Percentiles rank a stretch among this genome's conserved stretches.
These are phyloP conservation scores for Charadrius vociferus DNA, from an alignment of 2,113 vertebrate species.

Conservation along the genomic window DNA sequence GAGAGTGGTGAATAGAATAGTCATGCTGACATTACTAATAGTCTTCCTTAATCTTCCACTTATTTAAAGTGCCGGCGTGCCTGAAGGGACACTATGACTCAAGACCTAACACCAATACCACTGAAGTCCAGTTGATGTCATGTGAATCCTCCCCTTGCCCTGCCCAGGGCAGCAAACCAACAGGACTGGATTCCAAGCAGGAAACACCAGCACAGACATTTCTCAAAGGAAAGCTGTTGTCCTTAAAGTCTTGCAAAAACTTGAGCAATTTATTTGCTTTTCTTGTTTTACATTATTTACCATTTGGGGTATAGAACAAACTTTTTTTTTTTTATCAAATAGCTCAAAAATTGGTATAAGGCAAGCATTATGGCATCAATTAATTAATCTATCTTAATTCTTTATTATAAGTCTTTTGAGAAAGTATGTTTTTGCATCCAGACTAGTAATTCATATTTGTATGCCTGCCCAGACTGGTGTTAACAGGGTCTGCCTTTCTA, in stretches of 20 bases:
- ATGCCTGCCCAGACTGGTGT: not conserved
- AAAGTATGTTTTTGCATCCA: not conserved
- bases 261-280: not conserved
- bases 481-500: not conserved
- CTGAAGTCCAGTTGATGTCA: accelerated
- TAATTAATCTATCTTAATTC: not conserved
- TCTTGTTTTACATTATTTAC: not conserved
- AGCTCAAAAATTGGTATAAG: not conserved
- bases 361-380: not conserved
- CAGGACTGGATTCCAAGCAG: not conserved
- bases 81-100: not conserved
- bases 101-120: not conserved
- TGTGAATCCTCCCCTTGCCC: not conserved
- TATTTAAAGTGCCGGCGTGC: not conserved
- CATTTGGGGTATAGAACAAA: not conserved
- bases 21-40: not conserved
- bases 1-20: not conserved
- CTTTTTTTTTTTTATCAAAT: not conserved
- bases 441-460: not conserved
- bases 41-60: not conserved
- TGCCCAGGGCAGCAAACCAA: not conserved
- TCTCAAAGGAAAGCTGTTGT: not conserved
- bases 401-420: not conserved
- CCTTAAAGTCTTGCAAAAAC: not conserved
- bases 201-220: not conserved